Percentiles rank a stretch among this genome's conserved stretches.
phyloP scores from a whole-genome alignment of 1,140 invertebrate genomes.

The Helicorthomorpha holstii region DNA sequence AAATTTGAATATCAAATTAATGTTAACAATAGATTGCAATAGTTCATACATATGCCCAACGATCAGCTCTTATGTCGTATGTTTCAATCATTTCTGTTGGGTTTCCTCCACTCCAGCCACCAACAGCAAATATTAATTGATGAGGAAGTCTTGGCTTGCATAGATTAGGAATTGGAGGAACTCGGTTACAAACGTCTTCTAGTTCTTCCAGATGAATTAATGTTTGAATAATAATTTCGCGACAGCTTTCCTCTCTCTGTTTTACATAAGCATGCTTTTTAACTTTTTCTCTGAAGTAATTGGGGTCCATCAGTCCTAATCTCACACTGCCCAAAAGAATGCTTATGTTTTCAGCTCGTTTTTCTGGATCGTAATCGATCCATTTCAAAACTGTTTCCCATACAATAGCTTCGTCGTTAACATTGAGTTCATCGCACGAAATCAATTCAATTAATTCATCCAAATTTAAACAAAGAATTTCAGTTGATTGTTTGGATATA shows the following conservation, averaged over 20 bases:
- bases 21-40: no score
- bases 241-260: conserved; percentile 37
- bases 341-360: conserved; percentile 43
- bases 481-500: conserved; percentile 41
- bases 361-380: conserved; percentile 42
- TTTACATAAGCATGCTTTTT: conserved; percentile 44
- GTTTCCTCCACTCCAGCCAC: conserved; percentile 52
- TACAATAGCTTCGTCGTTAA: conserved; percentile 42
- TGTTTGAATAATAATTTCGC: conserved; percentile 53
- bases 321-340: conserved; percentile 60
- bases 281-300: conserved; percentile 51
- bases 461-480: conserved; percentile 48
- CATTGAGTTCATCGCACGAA: conserved; percentile 45
- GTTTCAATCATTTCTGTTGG: conserved; percentile 55
- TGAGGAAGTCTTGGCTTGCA: conserved; percentile 46
- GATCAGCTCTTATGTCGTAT: conserved; percentile 56
- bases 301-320: conserved; percentile 64
- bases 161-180: conserved; percentile 40
- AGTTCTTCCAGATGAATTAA: conserved; percentile 53
- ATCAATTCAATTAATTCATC: conserved; percentile 50
- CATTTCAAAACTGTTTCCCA: conserved; percentile 44
- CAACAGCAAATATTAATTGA: conserved; percentile 50
- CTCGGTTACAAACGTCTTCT: conserved; percentile 41
- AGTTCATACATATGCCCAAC: conserved; percentile 41
- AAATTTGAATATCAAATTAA: no score